Evolutionary conservation across 2,113 vertebrate genomes (phyloP), one percentile per base, ranked within the genome.

Genomic region (Pionites leucogaster): DNA sequence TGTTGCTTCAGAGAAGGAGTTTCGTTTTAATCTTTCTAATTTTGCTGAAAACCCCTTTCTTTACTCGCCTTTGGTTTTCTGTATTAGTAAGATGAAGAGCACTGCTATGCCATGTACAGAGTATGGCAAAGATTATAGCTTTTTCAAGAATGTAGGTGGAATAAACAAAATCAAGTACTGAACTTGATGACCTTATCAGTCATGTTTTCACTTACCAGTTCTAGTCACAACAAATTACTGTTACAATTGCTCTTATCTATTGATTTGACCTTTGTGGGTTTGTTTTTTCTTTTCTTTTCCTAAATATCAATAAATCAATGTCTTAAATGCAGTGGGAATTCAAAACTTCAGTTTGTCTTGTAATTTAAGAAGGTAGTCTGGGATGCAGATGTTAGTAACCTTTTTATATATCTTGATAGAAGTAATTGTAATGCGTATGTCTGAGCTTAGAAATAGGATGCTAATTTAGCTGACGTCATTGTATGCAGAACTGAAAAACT

Each of bases 191-290:
- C 80, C 85, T 97, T 96, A 96, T 96, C 84, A 96, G 81, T 78
- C 59, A 82, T 52, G 24, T 92, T 96, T 95, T 92, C 78, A 71
- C 44, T 85, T 65, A 84, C 95, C 29, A 19, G 87, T 50, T 93
- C 95, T 79, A 67, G 77, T 90, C 29, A 83, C 59, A 86, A 91
- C 77, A 67, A 94, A 94, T 70, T 70, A 33, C 22, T 75, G 44
- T 83, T 89, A 76, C 10, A 95, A 88, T 88, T 97, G 28, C 94
- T 96, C 95, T 97, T 86, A 94, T 75, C 64, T 97, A 97, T 96
- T 93, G 96, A 97, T 92, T 78, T 98, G 96, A 97, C 96, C 96
- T 98, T 98, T 97, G 44, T 68, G 57, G 57, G 6, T 35, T 59
- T 91, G 25, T 27, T 91, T 57, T 18, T 50, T 27, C 4, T 13